Percentiles rank a stretch among this genome's conserved stretches.
phyloP scores from a whole-genome alignment of 2,113 vertebrate species.

The Corythornis vintsioides region DNA sequence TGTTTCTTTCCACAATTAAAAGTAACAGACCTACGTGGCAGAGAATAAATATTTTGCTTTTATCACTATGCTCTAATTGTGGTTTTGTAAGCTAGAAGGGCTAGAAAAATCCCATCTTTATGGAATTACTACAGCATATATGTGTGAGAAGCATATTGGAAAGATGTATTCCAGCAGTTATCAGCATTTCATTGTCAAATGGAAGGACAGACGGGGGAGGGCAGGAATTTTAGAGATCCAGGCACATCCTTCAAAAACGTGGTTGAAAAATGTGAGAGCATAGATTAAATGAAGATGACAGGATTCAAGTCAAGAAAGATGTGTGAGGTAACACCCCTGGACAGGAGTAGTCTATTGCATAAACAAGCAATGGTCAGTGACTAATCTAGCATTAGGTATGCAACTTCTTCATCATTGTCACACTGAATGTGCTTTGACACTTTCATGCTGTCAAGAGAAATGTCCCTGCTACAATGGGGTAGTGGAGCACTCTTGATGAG shows the following conservation, averaged over 20 bases:
- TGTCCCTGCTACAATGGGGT: not conserved
- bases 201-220: not conserved
- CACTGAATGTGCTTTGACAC: not conserved
- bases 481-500: not conserved
- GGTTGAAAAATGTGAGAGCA: not conserved
- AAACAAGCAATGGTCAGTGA: not conserved
- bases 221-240: not conserved
- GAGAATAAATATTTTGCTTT: not conserved
- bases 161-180: not conserved
- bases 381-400: not conserved
- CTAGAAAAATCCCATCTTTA: not conserved
- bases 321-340: not conserved
- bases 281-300: not conserved
- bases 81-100: not conserved
- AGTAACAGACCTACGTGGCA: not conserved
- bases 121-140: not conserved
- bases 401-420: not conserved
- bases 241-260: not conserved
- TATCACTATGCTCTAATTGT: not conserved
- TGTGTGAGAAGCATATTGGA: not conserved
- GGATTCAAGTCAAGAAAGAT: not conserved
- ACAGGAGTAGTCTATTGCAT: not conserved
- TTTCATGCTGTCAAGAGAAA: not conserved
- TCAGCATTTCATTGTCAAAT: not conserved
- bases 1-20: not conserved